Percentiles rank a stretch among this genome's conserved stretches.
Evolutionary conservation across 2,113 vertebrate genomes (phyloP).

Genomic region (Marmota flaviventris): DNA sequence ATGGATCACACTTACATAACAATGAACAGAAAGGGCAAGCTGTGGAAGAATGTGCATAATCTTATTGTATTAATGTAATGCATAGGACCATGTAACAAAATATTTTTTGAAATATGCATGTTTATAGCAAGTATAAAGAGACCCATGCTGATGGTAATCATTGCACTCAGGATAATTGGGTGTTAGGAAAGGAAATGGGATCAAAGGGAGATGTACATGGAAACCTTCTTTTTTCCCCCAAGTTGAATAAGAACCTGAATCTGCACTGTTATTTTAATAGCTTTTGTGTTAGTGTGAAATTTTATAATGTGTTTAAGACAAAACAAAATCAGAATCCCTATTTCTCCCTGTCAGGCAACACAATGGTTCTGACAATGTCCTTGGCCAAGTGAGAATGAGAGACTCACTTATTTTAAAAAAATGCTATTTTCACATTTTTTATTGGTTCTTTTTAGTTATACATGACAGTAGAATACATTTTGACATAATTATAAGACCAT

Average conservation of each 20-base stretch:
- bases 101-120: neutral
- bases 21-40: neutral
- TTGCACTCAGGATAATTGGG: neutral
- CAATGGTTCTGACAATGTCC: neutral
- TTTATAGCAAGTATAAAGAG: neutral
- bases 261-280: neutral
- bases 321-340: neutral
- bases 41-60: neutral
- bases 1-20: neutral
- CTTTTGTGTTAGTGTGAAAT: neutral
- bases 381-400: neutral
- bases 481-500: too few relatives aligned
- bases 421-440: too few relatives aligned
- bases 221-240: neutral
- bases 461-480: too few relatives aligned
- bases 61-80: neutral
- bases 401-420: neutral
- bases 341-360: neutral
- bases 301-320: slow-evolving; percentile 1
- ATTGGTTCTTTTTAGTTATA: too few relatives aligned
- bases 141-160: neutral
- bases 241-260: neutral
- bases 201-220: neutral
- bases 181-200: slow-evolving; percentile 3
- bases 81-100: neutral